Evolutionary conservation across 1,140 invertebrate species (phyloP).

Genomic region (Sitobion miscanthi): DNA sequence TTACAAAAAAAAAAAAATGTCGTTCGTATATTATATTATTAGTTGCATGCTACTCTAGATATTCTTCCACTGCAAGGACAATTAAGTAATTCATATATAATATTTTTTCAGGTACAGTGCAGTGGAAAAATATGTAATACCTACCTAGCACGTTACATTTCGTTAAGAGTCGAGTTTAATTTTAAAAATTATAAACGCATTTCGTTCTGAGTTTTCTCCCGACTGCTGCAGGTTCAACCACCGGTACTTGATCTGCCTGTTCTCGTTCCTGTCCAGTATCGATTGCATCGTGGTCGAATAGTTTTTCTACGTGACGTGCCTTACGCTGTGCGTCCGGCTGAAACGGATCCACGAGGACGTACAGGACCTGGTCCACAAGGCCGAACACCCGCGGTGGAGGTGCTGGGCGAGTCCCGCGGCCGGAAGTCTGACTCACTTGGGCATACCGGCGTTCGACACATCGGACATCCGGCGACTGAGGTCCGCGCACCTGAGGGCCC

Average conservation of each 20-base stretch:
- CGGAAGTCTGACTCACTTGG: background rate
- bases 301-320: background rate
- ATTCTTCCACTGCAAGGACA: no score
- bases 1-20: no score
- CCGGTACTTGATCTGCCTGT: background rate
- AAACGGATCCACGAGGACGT: background rate
- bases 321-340: background rate
- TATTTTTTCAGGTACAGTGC: no score
- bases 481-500: background rate
- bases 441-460: background rate
- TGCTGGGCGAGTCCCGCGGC: background rate
- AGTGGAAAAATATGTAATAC: no score
- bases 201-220: background rate
- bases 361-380: background rate
- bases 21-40: no score
- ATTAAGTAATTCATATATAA: no score
- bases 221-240: background rate
- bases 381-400: background rate
- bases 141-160: no score
- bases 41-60: no score
- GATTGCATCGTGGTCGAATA: constrained; percentile 4
- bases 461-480: background rate
- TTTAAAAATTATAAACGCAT: background rate
- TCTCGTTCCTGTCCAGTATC: background rate
- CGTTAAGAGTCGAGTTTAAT: no score